Conservation (phyloP, 2,797 vertebrate species). For the Mionectes olivaceus region DNA sequence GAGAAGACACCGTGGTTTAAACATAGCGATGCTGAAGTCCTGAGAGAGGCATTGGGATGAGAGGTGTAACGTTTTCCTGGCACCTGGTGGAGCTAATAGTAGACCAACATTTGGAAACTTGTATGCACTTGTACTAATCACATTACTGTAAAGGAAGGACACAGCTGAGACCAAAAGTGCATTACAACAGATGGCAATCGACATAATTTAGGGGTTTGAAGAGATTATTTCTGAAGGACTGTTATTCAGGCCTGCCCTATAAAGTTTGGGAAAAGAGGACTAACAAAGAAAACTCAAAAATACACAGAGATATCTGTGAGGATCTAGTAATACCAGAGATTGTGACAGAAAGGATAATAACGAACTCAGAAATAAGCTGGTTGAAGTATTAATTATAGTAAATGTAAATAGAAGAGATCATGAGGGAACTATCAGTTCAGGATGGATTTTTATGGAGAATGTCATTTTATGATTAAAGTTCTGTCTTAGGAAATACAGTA, state of each 20-base stretch:
- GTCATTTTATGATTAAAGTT: constrained; percentile 48
- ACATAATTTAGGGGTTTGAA: constrained; percentile 67
- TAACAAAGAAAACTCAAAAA: constrained; percentile 62
- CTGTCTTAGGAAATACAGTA: constrained; percentile 5
- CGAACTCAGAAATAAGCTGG: constrained; percentile 25
- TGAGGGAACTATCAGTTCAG: constrained; percentile 20
- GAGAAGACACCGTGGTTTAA: neutral
- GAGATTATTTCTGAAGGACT: constrained; percentile 72
- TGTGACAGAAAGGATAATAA: constrained; percentile 50
- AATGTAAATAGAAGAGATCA: constrained; percentile 56
- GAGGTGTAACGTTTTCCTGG: neutral
- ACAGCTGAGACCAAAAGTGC: constrained; percentile 65
- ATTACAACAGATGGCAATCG: constrained; percentile 65
- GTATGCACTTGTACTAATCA: constrained; percentile 58
- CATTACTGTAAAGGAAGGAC: constrained; percentile 65
- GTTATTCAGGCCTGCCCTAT: constrained; percentile 47
- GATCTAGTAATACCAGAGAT: constrained; percentile 41
- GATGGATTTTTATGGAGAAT: constrained; percentile 30
- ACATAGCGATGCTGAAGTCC: neutral
- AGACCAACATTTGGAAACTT: constrained; percentile 63
- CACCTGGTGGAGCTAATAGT: constrained; percentile 19
- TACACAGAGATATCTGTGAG: constrained; percentile 56
- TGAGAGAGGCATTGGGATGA: neutral
- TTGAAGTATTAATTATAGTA: constrained; percentile 46
- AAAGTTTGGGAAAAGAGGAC: constrained; percentile 38